A percentile compares a stretch with the other conserved stretches of the same genome.
These are phyloP conservation scores for Liposcelis brunnea DNA, from an alignment of 2,888 invertebrate genomes.

Conservation along the genomic window DNA sequence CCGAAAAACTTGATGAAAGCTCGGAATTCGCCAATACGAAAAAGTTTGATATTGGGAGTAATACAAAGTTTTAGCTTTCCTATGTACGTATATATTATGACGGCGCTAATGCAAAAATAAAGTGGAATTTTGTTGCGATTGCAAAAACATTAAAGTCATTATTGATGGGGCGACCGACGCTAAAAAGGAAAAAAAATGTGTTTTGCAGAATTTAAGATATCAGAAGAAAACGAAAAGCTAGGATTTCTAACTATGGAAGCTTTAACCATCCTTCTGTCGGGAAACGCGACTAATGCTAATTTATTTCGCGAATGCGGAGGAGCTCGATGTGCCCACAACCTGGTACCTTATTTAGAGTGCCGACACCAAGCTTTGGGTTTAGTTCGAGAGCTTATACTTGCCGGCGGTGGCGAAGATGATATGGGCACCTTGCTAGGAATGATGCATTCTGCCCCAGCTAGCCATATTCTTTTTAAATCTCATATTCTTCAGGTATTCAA, in stretches of 20 bases:
- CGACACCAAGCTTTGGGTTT: conserved; percentile 36
- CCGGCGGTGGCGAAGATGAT: conserved; percentile 71
- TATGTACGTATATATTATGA: too few species aligned
- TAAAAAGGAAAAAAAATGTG: too few species aligned
- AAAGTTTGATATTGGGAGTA: too few species aligned
- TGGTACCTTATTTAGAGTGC: conserved; percentile 57
- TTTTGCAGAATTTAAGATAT: conserved; percentile 15
- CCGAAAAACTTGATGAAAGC: too few species aligned
- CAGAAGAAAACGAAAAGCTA: conserved; percentile 51
- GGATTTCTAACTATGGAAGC: conserved; percentile 79
- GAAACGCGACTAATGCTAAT: conserved; percentile 75
- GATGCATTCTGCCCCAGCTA: conserved; percentile 75
- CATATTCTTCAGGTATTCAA: conserved; percentile 69
- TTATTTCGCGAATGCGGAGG: conserved; percentile 90
- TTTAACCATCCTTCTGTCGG: conserved; percentile 61
- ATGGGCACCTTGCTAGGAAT: conserved; percentile 83
- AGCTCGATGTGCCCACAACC: conserved; percentile 76
- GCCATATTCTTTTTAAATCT: conserved; percentile 66
- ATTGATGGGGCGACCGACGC: too few species aligned
- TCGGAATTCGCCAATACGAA: too few species aligned
- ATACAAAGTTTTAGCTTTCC: too few species aligned
- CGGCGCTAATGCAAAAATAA: too few species aligned
- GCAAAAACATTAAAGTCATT: too few species aligned
- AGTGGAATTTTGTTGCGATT: too few species aligned
- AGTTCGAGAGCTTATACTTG: conserved; percentile 67